Base-by-base conservation (phyloP, 2,797 vertebrate species). In the Hoplostethus atlanticus region DNA sequence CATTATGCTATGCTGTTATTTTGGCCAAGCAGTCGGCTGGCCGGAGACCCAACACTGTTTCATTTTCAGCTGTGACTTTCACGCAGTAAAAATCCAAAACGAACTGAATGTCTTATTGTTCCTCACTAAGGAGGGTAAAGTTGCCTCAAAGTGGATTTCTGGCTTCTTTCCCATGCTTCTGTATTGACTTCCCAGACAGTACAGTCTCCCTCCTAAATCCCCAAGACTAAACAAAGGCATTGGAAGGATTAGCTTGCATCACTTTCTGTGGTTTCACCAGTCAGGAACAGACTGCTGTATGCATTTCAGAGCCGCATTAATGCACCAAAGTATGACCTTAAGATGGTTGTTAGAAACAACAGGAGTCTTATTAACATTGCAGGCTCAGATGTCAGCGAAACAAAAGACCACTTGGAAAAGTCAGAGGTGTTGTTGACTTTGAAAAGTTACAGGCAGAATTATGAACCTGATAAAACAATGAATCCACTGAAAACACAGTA, bases 61-160 rank as follows among this genome's bases (percentile, higher is more conserved):
- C 21, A 21, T 34, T n/a, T 34, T 34, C 34, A 15, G 12, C 31
- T n/a, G 15, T 36, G 28, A 30, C 31, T 56, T 36, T 56, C 28
- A 56, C 34, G 21, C 21, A 21, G 21, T 11, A 34, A 55, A 15
- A 16, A 5, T 25, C 53, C 53, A 31, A 55, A 28, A 28, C 3
- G 42, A 30, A 31, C 61, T 64, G 47, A 11, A 38, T 36, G 61
- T 50, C 47, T 38, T 50, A 64, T 51, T 17, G 30, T 15, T 25
- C n/a, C 21, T 21, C 44, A 34, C 12, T 30, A 16, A 51, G 31
- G 12, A 51, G 12, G 61, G n/a, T 38, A 34, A 36, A 17, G 30
- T 51, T n/a, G 28, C n/a, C 46, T 17, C 42, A 17, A 40, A 64
- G 61, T 64, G 61, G 47, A 51, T 51, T 15, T 64, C 48, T 64